These are phyloP conservation scores for Lacerta viridis DNA, from an alignment of 2,797 vertebrate species.

Conservation along the genomic window DNA sequence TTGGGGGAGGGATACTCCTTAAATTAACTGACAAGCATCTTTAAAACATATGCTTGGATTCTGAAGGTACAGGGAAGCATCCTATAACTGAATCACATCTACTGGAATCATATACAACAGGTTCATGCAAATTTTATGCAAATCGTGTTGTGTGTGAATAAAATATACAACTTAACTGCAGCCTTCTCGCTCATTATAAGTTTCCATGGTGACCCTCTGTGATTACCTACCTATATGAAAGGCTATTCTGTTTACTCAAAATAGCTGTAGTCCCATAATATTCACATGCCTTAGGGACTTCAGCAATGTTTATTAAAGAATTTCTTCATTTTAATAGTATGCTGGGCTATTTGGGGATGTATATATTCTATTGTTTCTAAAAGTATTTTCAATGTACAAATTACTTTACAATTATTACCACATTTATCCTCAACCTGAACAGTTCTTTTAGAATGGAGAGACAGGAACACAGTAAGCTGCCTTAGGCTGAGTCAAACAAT, in stretches of 20 bases:
- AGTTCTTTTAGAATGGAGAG: background rate
- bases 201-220: slow-evolving; percentile 16
- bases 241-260: background rate
- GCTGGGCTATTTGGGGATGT: no score
- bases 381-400: background rate
- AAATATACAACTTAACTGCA: background rate
- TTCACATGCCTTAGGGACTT: background rate
- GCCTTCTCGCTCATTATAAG: slow-evolving; percentile 6
- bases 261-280: background rate
- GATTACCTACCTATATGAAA: slow-evolving; percentile 3
- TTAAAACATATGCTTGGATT: slow-evolving; percentile 2
- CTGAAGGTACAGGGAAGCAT: background rate
- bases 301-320: background rate
- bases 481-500: no score
- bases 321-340: slow-evolving; percentile 15
- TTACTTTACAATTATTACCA: background rate
- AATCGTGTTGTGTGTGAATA: background rate
- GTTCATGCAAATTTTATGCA: slow-evolving; percentile 17
- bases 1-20: background rate
- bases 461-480: background rate
- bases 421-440: background rate
- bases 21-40: slow-evolving; percentile 9
- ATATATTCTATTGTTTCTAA: slow-evolving; percentile 1
- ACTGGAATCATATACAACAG: background rate
- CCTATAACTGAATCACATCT: background rate